Percentiles rank a stretch among this genome's conserved stretches.
phyloP scores from a whole-genome alignment of 2,113 vertebrate genomes.

The Platichthys stellatus region DNA sequence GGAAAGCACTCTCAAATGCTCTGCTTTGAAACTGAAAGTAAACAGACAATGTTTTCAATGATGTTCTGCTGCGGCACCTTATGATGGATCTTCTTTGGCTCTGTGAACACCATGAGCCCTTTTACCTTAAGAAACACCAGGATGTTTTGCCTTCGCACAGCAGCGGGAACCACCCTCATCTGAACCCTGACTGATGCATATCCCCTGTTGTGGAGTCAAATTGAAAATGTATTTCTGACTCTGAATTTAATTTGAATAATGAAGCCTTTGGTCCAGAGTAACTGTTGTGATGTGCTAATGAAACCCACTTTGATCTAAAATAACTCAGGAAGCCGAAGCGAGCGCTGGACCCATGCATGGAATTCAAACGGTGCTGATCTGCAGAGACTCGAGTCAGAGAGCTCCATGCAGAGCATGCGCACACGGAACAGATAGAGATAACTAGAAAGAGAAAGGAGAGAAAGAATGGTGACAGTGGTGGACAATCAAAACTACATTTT shows the following conservation, averaged over 20 bases:
- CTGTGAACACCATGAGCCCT: background rate
- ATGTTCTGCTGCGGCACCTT: background rate
- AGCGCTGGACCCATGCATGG: slow-evolving; percentile 30
- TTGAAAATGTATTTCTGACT: slow-evolving; percentile 59
- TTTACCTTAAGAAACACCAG: background rate
- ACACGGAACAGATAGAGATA: background rate
- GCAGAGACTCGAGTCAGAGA: slow-evolving; percentile 25
- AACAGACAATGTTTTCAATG: background rate
- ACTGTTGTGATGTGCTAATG: slow-evolving; percentile 72
- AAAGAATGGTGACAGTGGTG: background rate
- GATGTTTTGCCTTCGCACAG: slow-evolving; percentile 14
- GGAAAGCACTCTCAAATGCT: background rate
- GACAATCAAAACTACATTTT: background rate
- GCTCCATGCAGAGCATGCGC: background rate
- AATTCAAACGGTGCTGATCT: slow-evolving; percentile 32
- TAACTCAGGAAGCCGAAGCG: slow-evolving; percentile 47
- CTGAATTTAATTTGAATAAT: slow-evolving; percentile 68
- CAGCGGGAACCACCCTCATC: background rate
- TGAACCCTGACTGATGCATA: slow-evolving; percentile 23
- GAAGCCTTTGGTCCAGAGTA: slow-evolving; percentile 56
- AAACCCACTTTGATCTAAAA: slow-evolving; percentile 72
- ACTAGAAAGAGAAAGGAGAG: background rate
- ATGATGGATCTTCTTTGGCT: background rate
- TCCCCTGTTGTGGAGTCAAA: slow-evolving; percentile 33
- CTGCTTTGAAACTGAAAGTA: background rate